A percentile compares a stretch with the other conserved stretches of the same genome.
These are phyloP conservation scores for Apotomis capreana DNA, from an alignment of 2,888 invertebrate genomes.

Conservation along the genomic window DNA sequence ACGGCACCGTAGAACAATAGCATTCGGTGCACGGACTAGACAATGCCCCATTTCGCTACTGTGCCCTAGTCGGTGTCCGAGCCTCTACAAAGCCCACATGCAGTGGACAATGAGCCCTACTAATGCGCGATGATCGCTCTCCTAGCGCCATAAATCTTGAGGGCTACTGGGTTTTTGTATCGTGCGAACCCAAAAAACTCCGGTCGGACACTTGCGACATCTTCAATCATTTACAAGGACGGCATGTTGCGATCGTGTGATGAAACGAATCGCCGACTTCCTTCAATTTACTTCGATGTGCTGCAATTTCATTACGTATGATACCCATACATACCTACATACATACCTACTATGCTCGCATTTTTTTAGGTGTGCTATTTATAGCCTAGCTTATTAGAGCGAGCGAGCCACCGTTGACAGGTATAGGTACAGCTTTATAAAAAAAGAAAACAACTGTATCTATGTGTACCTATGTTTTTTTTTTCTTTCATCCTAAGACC, in stretches of 20 bases:
- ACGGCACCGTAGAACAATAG: conserved; percentile 72
- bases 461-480: too few species aligned
- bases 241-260: conserved; percentile 46
- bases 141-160: conserved; percentile 75
- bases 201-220: conserved; percentile 40
- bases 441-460: too few species aligned
- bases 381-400: too few species aligned
- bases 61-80: conserved; percentile 53
- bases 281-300: conserved; percentile 8
- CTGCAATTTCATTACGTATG: background rate
- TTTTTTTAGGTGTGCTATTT: too few species aligned
- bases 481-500: too few species aligned
- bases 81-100: conserved; percentile 69
- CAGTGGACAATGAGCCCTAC: conserved; percentile 73
- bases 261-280: conserved; percentile 47
- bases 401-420: too few species aligned
- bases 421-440: too few species aligned
- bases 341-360: too few species aligned
- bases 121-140: conserved; percentile 80
- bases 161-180: conserved; percentile 63
- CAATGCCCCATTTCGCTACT: conserved; percentile 54
- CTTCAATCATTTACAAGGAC: conserved; percentile 47
- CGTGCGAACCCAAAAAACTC: conserved; percentile 42
- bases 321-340: background rate
- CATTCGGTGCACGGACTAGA: conserved; percentile 41